phyloP scores from a whole-genome alignment of 2,797 vertebrate genomes.

The Sternarchorhynchus goeldii region DNA sequence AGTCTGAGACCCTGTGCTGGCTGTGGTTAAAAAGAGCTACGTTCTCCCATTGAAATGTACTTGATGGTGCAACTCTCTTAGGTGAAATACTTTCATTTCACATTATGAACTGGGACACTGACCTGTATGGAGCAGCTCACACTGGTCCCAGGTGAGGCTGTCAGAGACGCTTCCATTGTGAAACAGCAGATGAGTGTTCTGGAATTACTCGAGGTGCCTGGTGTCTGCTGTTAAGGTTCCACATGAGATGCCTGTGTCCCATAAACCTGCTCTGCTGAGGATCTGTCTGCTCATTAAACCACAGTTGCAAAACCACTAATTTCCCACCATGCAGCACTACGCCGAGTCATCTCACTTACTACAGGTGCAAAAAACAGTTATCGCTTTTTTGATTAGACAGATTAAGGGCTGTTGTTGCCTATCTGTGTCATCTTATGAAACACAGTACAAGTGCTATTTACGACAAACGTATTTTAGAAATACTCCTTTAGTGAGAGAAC shows the following conservation, averaged over 20 bases:
- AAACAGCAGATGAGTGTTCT: slow-evolving; percentile 4
- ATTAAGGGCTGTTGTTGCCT: too few species aligned
- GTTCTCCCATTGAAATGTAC: slow-evolving; percentile 10
- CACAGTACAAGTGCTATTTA: too few species aligned
- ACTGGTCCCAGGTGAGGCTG: slow-evolving; percentile 15
- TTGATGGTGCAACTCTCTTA: slow-evolving; percentile 10
- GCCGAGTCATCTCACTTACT: too few species aligned
- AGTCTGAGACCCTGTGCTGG: neutral
- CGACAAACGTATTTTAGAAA: neutral
- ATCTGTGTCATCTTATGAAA: too few species aligned
- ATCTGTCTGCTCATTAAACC: neutral
- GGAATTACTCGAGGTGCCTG: neutral
- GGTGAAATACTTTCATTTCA: neutral
- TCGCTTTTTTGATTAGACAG: too few species aligned
- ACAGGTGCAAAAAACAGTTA: too few species aligned
- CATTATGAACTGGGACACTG: neutral
- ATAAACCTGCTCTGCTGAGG: too few species aligned
- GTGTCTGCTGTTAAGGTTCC: neutral
- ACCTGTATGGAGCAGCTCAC: neutral
- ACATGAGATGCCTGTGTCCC: neutral
- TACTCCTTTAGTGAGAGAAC: neutral
- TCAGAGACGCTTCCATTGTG: slow-evolving; percentile 3
- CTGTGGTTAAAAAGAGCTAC: neutral
- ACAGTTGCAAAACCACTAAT: neutral
- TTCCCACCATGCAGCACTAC: too few species aligned